A percentile compares a stretch with the other conserved stretches of the same genome.
Conservation (phyloP, 2,113 vertebrate genomes). For the Dasyprocta punctata region DNA sequence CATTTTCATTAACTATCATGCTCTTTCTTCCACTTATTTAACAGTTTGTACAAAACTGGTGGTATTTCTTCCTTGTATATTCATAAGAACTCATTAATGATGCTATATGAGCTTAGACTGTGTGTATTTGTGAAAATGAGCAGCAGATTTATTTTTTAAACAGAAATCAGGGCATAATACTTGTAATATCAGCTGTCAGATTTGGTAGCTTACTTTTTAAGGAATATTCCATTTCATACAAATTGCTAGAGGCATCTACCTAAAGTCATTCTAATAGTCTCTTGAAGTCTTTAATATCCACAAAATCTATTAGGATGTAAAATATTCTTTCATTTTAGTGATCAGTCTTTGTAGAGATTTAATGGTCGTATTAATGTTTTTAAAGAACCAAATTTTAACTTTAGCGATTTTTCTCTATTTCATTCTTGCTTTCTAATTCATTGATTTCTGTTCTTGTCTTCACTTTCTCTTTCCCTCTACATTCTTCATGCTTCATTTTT, state of each 20-base stretch:
- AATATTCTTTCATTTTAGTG: conserved; percentile 15
- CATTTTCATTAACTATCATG: not conserved
- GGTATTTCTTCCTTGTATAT: not conserved
- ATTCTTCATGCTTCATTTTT: not conserved
- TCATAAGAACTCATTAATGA: not conserved
- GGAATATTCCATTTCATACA: not conserved
- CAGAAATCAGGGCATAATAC: not conserved
- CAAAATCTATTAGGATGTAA: not conserved
- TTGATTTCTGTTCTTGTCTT: not conserved
- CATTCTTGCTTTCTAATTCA: not conserved
- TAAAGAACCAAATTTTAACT: not conserved
- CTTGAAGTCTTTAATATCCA: not conserved
- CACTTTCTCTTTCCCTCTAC: not conserved
- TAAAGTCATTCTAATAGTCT: conserved; percentile 20
- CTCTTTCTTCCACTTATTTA: not conserved
- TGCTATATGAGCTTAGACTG: not conserved
- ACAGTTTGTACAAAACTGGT: not conserved
- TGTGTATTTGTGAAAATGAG: not conserved
- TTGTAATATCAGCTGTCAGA: not conserved
- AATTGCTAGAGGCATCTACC: not conserved
- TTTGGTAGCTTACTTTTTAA: not conserved
- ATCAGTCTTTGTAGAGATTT: not conserved
- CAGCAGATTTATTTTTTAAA: not conserved
- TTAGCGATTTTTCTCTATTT: not conserved
- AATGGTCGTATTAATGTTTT: conserved; percentile 12